Percentiles rank a stretch among this genome's conserved stretches.
Evolutionary conservation across 2,113 vertebrate species (phyloP).

Genomic region (Planiliza haematocheilus): DNA sequence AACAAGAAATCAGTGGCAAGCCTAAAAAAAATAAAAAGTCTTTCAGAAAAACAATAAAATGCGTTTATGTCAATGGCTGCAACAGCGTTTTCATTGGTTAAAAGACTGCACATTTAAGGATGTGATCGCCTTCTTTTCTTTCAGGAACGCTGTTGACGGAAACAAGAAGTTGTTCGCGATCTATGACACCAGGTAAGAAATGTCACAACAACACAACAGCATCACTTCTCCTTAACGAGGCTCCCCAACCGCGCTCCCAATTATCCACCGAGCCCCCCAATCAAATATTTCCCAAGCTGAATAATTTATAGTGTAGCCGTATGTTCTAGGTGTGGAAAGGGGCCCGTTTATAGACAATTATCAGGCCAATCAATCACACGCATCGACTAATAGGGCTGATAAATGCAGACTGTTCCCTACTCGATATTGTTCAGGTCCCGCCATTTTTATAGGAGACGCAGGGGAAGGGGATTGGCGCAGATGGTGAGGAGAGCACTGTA

Average conservation of each 20-base stretch:
- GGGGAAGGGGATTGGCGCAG: conserved; percentile 63
- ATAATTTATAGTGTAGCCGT: conserved; percentile 12
- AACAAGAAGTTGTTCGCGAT: conserved; percentile 94
- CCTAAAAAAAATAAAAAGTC: too few relatives aligned
- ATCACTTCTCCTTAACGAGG: not conserved
- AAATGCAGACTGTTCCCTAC: conserved; percentile 40
- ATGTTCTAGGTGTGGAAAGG: not conserved
- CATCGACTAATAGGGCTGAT: conserved; percentile 47
- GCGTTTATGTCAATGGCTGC: not conserved
- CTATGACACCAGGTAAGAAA: conserved; percentile 93
- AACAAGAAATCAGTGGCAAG: too few relatives aligned
- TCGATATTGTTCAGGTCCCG: conserved; percentile 47
- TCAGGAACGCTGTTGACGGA: conserved; percentile 94
- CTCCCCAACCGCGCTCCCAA: not conserved
- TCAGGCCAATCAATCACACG: conserved; percentile 33
- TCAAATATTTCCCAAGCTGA: not conserved
- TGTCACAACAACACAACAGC: conserved; percentile 4
- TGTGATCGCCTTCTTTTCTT: conserved; percentile 62
- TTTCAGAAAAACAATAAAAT: not conserved
- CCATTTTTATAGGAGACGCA: conserved; percentile 69
- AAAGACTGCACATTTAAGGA: conserved; percentile 25
- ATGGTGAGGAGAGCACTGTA: conserved; percentile 66
- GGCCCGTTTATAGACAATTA: conserved; percentile 13
- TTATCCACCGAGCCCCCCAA: not conserved
- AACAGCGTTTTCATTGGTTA: conserved; percentile 19